A percentile compares a stretch with the other conserved stretches of the same genome.
phyloP scores from a whole-genome alignment of 2,113 vertebrate genomes.

The Calyptommatus sinebrachiatus region DNA sequence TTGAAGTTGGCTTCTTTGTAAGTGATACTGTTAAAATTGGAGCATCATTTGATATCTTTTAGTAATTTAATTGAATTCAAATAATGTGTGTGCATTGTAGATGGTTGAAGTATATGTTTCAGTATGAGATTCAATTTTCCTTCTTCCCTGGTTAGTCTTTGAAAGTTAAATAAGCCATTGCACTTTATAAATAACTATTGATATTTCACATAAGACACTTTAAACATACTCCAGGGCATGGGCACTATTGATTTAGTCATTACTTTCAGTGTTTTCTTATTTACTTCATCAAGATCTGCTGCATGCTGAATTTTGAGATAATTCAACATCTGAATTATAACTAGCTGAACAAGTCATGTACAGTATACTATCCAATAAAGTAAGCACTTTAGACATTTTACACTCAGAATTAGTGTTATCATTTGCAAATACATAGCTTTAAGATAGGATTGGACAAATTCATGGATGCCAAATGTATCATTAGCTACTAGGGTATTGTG shows the following conservation, averaged over 20 bases:
- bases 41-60: neutral
- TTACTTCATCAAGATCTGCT: constrained; percentile 56
- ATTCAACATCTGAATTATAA: constrained; percentile 64
- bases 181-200: constrained; percentile 55
- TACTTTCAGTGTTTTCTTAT: constrained; percentile 63
- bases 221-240: constrained; percentile 41
- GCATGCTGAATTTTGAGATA: constrained; percentile 56
- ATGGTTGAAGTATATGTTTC: constrained; percentile 14
- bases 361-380: constrained; percentile 43
- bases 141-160: constrained; percentile 31
- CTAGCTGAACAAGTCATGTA: constrained; percentile 28
- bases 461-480: no score
- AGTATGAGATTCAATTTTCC: neutral
- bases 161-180: constrained; percentile 46
- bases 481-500: no score
- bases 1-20: neutral
- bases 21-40: neutral
- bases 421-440: constrained; percentile 7
- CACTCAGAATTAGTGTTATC: constrained; percentile 38
- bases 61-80: neutral
- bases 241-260: constrained; percentile 69
- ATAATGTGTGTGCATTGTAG: neutral
- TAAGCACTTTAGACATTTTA: constrained; percentile 14
- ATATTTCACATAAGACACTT: constrained; percentile 45
- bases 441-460: no score